Evolutionary conservation across 2,888 invertebrate genomes (phyloP), one percentile per base, ranked within the genome.

Genomic region (Leptinotarsa juncta): DNA sequence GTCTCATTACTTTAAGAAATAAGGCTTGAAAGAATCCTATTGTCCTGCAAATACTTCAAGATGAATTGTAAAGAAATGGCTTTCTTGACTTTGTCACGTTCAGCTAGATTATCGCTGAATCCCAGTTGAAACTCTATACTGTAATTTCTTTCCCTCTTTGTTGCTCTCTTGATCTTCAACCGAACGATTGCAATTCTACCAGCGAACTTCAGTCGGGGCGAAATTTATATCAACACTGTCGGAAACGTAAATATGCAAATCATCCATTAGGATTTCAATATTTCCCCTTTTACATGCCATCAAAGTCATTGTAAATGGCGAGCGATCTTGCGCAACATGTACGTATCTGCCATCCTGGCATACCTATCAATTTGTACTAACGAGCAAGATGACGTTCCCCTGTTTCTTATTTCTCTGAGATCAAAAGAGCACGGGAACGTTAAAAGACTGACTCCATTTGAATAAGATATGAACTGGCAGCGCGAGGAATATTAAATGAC

Each of bases 351-450:
- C 75, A 77, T 72, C 70, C 73, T 23, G 70, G 67, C 72, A 66
- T 65, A 72, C 76, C 73, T 73, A 78, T 78, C 78, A 76, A 77
- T 78, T 76, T 73, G 72, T 72, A 72, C 72, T 78, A 78, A 78
- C 78, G 74, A 78, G 78, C 74, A 68, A 78, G 72, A 76, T 76
- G 75, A 77, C 72, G 73, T 77, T 72, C 75, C 75, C 57, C 67
- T 53, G 71, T 75, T 69, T 68, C 62, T 51, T 66, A 57, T 74
- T 74, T 67, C 74, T 67, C 51, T 48, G 68, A 75, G 72, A 72
- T 75, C 70, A 75, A 75, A 75, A 75, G 75, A 72, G 67, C 67
- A 70, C 51, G 62, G 51, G 72, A 72, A 66, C 60, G 70, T 57
- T 48, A 70, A 72, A 73, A 73, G 65, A 48, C 69, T 65, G 69